Conservation (phyloP, 2,888 invertebrate genomes). For the Platerodrilus igneus region DNA sequence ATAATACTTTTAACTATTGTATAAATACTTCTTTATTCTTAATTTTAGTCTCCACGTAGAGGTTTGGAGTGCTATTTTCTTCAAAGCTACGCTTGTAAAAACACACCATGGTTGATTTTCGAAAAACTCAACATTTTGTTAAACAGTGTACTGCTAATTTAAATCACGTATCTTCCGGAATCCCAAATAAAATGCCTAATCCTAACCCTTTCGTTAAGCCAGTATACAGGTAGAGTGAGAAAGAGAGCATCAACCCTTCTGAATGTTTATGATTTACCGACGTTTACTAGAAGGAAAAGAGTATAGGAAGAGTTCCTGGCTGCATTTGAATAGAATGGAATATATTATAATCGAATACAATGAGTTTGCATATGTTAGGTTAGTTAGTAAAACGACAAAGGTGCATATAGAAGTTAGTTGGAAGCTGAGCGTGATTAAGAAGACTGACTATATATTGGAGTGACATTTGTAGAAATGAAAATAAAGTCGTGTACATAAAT, state of each 20-base stretch:
- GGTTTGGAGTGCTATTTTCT: not conserved
- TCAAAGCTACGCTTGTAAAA: not conserved
- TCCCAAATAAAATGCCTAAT: conserved; percentile 25
- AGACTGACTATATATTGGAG: conserved; percentile 2
- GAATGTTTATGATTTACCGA: conserved; percentile 16
- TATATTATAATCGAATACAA: conserved; percentile 41
- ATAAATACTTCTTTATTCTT: no score
- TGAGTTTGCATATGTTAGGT: conserved; percentile 41
- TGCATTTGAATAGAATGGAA: conserved; percentile 41
- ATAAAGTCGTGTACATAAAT: not conserved
- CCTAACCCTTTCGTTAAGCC: conserved; percentile 29
- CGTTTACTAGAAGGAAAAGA: conserved; percentile 36
- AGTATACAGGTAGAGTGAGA: conserved; percentile 34
- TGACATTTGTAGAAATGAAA: not conserved
- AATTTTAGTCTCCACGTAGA: no score
- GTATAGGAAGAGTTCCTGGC: conserved; percentile 43
- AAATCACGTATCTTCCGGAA: conserved; percentile 30
- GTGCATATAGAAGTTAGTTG: conserved; percentile 25
- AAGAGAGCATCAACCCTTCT: conserved; percentile 26
- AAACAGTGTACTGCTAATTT: conserved; percentile 20
- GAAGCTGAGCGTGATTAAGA: conserved; percentile 21
- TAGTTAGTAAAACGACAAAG: conserved; percentile 34
- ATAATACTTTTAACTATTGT: no score
- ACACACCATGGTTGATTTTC: not conserved
- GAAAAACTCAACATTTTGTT: no score